Evolutionary conservation across 2,113 vertebrate species (phyloP).

Genomic region (Poeciliopsis turrubarensis): DNA sequence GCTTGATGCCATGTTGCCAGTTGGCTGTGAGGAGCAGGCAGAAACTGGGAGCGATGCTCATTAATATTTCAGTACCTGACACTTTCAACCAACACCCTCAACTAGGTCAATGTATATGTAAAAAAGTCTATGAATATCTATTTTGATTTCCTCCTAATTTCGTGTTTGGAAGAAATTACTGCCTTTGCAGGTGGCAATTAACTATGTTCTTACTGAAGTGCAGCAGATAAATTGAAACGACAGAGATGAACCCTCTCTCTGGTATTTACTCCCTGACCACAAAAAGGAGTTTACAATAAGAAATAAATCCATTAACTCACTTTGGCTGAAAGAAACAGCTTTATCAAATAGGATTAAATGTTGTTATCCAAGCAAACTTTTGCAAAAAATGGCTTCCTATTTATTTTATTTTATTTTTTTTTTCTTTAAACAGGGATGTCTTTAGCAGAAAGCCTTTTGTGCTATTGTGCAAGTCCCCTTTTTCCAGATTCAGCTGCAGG

Average conservation of each 20-base stretch:
- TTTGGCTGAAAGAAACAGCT: neutral
- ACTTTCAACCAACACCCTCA: constrained; percentile 83
- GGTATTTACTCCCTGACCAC: neutral
- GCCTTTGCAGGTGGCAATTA: constrained; percentile 72
- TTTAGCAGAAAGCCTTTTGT: constrained; percentile 4
- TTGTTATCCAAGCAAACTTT: neutral
- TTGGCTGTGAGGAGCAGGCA: constrained; percentile 82
- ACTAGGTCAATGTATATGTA: constrained; percentile 87
- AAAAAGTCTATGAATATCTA: constrained; percentile 79
- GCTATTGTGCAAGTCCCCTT: neutral
- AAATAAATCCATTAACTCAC: neutral
- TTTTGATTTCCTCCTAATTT: constrained; percentile 76
- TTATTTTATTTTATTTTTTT: too few species aligned
- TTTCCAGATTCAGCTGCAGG: constrained; percentile 2
- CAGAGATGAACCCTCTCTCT: neutral
- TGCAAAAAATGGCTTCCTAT: neutral
- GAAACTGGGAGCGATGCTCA: constrained; percentile 82
- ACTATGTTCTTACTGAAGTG: constrained; percentile 47
- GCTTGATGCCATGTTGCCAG: constrained; percentile 83
- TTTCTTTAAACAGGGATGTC: too few species aligned
- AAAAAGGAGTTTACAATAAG: constrained; percentile 1
- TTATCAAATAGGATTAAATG: neutral
- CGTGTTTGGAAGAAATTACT: constrained; percentile 67
- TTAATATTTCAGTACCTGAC: constrained; percentile 85
- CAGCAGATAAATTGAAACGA: constrained; percentile 48